Conservation (phyloP, 2,888 invertebrate genomes). For the Yponomeuta sedellus region DNA sequence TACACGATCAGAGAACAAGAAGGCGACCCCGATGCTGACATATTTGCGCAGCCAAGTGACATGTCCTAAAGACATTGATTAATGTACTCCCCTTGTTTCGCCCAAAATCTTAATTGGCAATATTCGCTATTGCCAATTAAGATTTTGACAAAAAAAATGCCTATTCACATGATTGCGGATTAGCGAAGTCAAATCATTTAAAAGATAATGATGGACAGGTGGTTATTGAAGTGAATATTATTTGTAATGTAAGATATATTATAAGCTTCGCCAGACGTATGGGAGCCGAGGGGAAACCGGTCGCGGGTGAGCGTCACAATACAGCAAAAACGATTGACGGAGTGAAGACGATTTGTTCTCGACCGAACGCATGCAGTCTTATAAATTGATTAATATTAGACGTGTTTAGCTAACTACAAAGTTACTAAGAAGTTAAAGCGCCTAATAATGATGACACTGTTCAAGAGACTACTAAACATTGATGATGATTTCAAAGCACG, state of each 20-base stretch:
- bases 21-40: conserved; percentile 18
- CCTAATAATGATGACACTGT: not conserved
- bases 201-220: not conserved
- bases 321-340: not conserved
- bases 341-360: not conserved
- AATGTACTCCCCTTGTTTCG: not conserved
- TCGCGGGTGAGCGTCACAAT: conserved; percentile 21
- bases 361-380: not conserved
- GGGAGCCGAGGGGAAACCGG: conserved; percentile 67
- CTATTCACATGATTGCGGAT: not conserved
- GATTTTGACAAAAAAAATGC: not conserved
- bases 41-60: conserved; percentile 31
- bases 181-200: not conserved
- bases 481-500: not conserved
- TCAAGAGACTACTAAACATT: not conserved
- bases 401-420: not conserved
- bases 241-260: not conserved
- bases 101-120: no score
- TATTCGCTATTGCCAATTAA: not conserved
- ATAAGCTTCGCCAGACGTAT: conserved; percentile 46
- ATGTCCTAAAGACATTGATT: conserved; percentile 48
- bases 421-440: not conserved
- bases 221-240: not conserved
- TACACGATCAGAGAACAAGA: not conserved
- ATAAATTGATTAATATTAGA: not conserved